Base-by-base conservation (phyloP, 2,888 invertebrate species). In the Ischnura elegans region DNA sequence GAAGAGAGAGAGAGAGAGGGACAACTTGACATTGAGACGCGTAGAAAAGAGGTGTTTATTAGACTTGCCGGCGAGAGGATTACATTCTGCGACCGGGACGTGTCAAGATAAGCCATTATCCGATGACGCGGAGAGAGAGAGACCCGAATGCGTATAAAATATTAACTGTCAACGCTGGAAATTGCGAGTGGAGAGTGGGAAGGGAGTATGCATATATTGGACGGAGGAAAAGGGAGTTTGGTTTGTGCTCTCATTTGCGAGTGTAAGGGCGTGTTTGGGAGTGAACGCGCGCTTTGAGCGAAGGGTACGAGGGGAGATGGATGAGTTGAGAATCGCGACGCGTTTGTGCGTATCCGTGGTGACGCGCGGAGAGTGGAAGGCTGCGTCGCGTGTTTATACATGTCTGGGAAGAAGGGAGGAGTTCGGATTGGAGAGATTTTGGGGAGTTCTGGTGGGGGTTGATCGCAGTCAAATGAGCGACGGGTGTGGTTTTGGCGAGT, bases 101-200 rank as follows among this genome's bases (percentile, higher is more conserved):
- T 86, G 43, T 86, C 86, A 86, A 21, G 86, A 86, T 86, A 86
- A 86, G 86, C 86, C 86, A 86, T 86, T 86, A 86, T 86, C 86
- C 86, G 46, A 86, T 86, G 86, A 86, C 86, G 86, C 10, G 66
- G 29, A 8, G 66, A 85, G 85, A 85, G 85, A 45, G 86, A 86
- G 86, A 86, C 45, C 86, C 86, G 46, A 76, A 85, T n/a, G 46
- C 46, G 86, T 86, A 46, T 86, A 86, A 86, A 86, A 86, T 46
- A 86, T 86, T 86, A 86, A 45, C 86, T 86, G 86, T 86, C 86
- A 86, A 46, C 86, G 86, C 86, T 25, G 43, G 25, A 19, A 45
- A 42, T 42, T 21, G 21, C 21, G 42, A 85, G 25, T n/a, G 25
- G 45, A 25, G 45, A 45, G 19, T 19, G 45, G n/a, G 19, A 19